Evolutionary conservation across 1,140 invertebrate genomes (phyloP).

Genomic region (Spodoptera frugiperda): DNA sequence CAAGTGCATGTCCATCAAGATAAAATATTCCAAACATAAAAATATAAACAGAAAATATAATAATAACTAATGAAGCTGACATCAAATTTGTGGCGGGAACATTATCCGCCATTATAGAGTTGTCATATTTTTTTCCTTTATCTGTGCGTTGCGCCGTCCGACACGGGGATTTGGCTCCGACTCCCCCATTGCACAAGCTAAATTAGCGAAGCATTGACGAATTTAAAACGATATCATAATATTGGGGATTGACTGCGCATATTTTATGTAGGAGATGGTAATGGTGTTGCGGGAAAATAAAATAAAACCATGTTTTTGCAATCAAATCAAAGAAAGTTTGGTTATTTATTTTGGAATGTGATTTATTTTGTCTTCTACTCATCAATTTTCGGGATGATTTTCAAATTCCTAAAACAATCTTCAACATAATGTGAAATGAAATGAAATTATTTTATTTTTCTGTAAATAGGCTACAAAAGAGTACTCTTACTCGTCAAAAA

Average conservation of each 20-base stretch:
- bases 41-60: conserved; percentile 22
- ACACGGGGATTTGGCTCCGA: conserved; percentile 57
- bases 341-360: no score
- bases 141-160: background rate
- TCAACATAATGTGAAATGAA: no score
- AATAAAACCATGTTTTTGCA: no score
- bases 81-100: conserved; percentile 51
- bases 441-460: no score
- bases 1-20: background rate
- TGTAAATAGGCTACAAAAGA: no score
- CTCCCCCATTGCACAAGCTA: conserved; percentile 54
- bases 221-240: conserved; percentile 55
- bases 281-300: background rate
- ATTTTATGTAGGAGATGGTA: background rate
- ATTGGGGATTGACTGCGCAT: conserved; percentile 36
- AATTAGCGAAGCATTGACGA: conserved; percentile 69
- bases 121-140: conserved; percentile 67
- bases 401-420: no score
- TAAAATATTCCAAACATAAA: background rate
- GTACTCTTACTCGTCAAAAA: no score
- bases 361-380: no score
- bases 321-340: no score
- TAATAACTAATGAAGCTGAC: conserved; percentile 47
- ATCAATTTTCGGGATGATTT: no score
- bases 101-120: conserved; percentile 65